Base-by-base conservation (phyloP, 2,113 vertebrate species). In the Prietella phreatophila region DNA sequence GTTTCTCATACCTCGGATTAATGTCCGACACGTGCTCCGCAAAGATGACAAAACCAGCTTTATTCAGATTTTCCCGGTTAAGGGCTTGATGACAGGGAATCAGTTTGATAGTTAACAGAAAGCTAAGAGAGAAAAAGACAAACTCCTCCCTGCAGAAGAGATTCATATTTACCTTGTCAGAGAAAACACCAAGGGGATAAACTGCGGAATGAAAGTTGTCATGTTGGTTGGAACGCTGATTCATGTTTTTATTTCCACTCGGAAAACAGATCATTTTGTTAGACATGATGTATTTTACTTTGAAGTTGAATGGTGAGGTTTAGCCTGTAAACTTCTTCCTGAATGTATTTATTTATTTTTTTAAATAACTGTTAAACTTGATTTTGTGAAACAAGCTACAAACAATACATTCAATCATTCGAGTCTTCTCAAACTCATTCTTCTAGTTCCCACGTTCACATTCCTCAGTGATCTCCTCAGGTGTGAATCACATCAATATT, bases 171-270 rank as follows among this genome's bases (percentile, higher is more conserved):
- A 33, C 79, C 55, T 19, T 58, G 53, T 60, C 78, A 58, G 79
- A 36, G 20, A 10, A 82, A 82, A 82, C 79, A 61, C 56, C 33
- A 7, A 61, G 17, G 56, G 30, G 80, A 39, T 82, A 33, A 56
- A 82, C 7, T 15, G 25, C 56, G 27, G 50, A 80, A 82, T 82
- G 55, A 36, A 58, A 33, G 73, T 47, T 47, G 73, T 78, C 76
- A 79, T 53, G 39, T 15, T 27, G 47, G 13, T 7, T n/a, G 27
- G 27, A 53, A 53, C 47, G 4, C n/a, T 55, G 78, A 81, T 30
- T 81, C 30, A 81, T 81, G 78, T 50, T 79, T 79, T 79, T 47
- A 79, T 79, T 79, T 79, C 25, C 47, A 50, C 42, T 27, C 42
- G 25, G 42, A 78, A 50, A 50, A 50, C 42, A 27, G 75, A 78